Base-by-base conservation (phyloP, 2,113 vertebrate genomes). In the Alces alces region DNA sequence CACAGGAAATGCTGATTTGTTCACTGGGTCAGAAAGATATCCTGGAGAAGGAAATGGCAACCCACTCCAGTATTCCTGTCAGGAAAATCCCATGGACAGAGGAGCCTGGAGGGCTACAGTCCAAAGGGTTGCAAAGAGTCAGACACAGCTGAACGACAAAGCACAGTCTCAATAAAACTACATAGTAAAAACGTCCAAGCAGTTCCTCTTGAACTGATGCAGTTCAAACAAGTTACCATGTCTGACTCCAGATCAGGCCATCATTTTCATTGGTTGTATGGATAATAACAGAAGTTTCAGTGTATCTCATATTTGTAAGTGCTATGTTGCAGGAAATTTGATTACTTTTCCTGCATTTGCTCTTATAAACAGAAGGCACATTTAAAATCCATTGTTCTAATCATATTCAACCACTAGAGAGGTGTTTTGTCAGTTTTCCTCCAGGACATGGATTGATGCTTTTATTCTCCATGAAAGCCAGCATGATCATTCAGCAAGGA, bases 401-500 rank as follows among this genome's bases (percentile, higher is more conserved):
- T 76, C 80, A 64, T 45, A 93, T 61, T 36, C 30, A 89, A 25
- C 16, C 17, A 55, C 2, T 33, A 11, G 83, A 43, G 45, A 15
- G 12, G 4, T 23, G 12, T 88, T 64, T 70, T 93, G 13, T 84
- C 25, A 79, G 19, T 54, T 94, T 79, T 89, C 43, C 30, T 93
- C 33, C 7, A 13, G 52, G 57, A 50, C 28, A 52, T 11, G 23
- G 16, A 95, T 76, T 83, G 45, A 87, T 93, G 76, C 21, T 84
- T 61, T 89, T 43, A 80, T 92, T 36, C 19, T 73, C 28, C 50
- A 1, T 90, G 57, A 92, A 85, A 96, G 12, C 4, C 70, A 88
- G 7, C 12, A 84, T 60, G 55, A 73, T 91, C 61, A 82, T 30
- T 95, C 50, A 82, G 45, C 52, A 87, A 95, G 43, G 47, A 96